A percentile compares a stretch with the other conserved stretches of the same genome.
Conservation (phyloP, 35 echinoderm and acorn worm species). For the Apostichopus japonicus region DNA sequence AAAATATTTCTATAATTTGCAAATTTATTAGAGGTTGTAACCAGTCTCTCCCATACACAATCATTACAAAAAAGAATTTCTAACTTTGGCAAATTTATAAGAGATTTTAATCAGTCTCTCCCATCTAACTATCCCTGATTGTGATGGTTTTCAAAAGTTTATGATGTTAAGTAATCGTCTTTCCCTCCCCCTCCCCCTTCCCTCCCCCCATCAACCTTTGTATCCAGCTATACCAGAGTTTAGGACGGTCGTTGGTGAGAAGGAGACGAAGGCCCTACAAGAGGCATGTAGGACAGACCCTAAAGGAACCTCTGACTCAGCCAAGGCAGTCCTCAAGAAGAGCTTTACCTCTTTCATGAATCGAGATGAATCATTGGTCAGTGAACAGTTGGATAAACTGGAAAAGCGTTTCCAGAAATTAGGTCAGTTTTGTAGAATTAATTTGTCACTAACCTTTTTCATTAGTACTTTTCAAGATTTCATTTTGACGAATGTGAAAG, state of each 20-base stretch:
- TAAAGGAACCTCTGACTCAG: not conserved
- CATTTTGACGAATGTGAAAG: not conserved
- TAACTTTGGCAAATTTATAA: no score
- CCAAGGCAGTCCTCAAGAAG: constrained; percentile 19
- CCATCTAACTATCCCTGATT: no score
- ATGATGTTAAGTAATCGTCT: no score
- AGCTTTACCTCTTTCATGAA: constrained; percentile 18
- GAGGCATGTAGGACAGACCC: constrained; percentile 22
- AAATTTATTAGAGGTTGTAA: no score
- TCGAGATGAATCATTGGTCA: not conserved
- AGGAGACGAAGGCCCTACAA: not conserved
- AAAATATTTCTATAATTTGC: no score
- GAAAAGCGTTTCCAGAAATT: constrained; percentile 14
- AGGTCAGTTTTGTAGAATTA: not conserved
- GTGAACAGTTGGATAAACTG: not conserved
- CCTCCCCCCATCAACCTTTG: no score
- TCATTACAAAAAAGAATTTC: no score
- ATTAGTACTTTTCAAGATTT: not conserved
- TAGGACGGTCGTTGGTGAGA: constrained; percentile 2
- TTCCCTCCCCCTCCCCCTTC: no score
- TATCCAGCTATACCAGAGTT: constrained; percentile 13
- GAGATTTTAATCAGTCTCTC: no score
- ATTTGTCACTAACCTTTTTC: not conserved
- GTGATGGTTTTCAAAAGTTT: no score
- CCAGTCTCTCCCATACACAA: no score